These are phyloP conservation scores for Lycodopsis pacificus DNA, from an alignment of 2,797 vertebrate genomes.

Conservation along the genomic window DNA sequence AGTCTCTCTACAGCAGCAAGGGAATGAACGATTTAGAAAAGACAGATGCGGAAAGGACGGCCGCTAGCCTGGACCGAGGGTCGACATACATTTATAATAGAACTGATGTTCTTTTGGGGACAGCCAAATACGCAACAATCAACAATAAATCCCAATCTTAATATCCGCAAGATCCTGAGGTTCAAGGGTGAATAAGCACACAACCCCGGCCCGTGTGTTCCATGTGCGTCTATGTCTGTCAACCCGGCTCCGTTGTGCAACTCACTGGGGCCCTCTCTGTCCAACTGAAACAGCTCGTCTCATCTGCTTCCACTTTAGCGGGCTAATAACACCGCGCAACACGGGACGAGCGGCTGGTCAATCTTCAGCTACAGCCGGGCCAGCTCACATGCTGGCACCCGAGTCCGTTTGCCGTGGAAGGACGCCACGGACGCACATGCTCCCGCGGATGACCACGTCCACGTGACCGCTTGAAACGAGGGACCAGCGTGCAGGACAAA, in stretches of 20 bases:
- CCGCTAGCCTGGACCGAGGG: neutral
- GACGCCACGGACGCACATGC: neutral
- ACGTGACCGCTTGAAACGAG: conserved; percentile 27
- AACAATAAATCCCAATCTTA: neutral
- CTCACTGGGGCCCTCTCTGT: conserved; percentile 41
- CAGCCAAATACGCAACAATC: neutral
- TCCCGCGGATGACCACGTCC: conserved; percentile 1
- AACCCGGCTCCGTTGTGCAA: conserved; percentile 43
- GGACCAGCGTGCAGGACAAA: conserved; percentile 1
- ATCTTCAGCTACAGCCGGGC: conserved; percentile 34
- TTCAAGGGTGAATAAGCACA: conserved; percentile 8
- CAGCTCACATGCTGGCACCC: conserved; percentile 17
- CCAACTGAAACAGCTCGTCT: conserved; percentile 47
- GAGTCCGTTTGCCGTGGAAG: conserved; percentile 9
- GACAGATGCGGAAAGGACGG: conserved; percentile 27
- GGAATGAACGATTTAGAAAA: conserved; percentile 26
- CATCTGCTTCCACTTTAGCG: conserved; percentile 69
- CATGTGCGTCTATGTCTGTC: conserved; percentile 27
- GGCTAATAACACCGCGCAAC: conserved; percentile 46
- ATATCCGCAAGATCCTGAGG: neutral
- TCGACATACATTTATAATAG: neutral
- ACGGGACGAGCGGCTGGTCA: conserved; percentile 49
- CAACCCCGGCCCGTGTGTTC: neutral
- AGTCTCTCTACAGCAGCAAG: conserved; percentile 8
- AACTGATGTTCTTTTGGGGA: conserved; percentile 1